A percentile compares a stretch with the other conserved stretches of the same genome.
phyloP scores from a whole-genome alignment of 2,797 vertebrate genomes.

The Bradypus variegatus region DNA sequence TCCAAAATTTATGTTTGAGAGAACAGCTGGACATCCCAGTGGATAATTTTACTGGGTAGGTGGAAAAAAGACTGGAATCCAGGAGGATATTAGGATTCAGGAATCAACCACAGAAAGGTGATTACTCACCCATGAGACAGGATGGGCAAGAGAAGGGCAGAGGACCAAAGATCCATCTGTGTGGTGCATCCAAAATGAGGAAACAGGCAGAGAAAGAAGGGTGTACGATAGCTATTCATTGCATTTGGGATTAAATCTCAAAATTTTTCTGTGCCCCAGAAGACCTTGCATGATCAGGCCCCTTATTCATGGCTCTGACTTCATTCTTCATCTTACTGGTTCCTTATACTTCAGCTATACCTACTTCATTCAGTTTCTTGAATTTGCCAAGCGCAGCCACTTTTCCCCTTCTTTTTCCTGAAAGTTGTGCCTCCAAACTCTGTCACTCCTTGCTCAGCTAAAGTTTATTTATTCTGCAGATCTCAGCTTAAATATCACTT shows the following conservation, averaged over 20 bases:
- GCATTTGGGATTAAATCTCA: background rate
- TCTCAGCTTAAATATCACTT: slow-evolving; percentile 41
- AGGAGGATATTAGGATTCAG: background rate
- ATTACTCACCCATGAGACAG: background rate
- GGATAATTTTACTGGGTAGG: background rate
- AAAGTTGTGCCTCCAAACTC: background rate
- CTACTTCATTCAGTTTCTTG: background rate
- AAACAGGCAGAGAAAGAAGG: background rate
- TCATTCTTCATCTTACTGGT: background rate
- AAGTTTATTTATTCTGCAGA: background rate
- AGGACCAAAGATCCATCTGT: background rate
- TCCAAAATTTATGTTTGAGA: background rate
- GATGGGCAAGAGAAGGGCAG: background rate
- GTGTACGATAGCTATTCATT: background rate
- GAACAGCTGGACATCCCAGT: background rate
- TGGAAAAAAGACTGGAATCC: background rate
- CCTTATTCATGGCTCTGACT: background rate
- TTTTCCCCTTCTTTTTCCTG: background rate
- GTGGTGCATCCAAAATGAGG: background rate
- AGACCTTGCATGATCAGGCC: background rate
- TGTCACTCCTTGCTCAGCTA: background rate
- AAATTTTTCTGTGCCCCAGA: background rate
- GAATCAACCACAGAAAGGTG: background rate
- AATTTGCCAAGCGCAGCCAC: background rate
- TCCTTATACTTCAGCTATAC: too few species aligned